Evolutionary conservation across 2,888 invertebrate genomes (phyloP).

Genomic region (Drosophila gaucha): DNA sequence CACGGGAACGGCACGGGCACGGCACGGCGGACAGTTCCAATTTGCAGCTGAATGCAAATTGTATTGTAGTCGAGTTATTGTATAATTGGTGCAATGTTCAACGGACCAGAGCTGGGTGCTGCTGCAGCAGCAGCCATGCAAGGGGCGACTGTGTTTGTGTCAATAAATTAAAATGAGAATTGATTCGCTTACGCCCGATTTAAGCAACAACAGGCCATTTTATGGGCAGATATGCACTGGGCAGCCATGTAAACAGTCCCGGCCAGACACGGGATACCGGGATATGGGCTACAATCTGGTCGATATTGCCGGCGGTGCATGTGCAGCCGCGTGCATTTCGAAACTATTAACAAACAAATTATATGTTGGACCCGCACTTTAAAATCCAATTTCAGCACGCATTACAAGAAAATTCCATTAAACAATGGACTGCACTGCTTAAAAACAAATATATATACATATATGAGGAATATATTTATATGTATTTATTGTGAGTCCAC

Average conservation of each 20-base stretch:
- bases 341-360: conserved; percentile 81
- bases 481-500: neutral
- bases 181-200: conserved; percentile 80
- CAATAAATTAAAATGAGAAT: conserved; percentile 79
- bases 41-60: conserved; percentile 78
- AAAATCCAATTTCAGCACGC: conserved; percentile 77
- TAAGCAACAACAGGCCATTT: conserved; percentile 77
- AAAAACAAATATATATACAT: conserved; percentile 13
- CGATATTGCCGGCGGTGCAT: conserved; percentile 25
- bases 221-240: conserved; percentile 60
- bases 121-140: neutral
- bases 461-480: neutral
- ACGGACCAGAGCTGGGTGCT: conserved; percentile 1
- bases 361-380: conserved; percentile 81
- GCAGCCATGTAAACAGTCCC: conserved; percentile 56
- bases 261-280: conserved; percentile 31
- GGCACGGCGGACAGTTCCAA: conserved; percentile 54
- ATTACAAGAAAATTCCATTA: conserved; percentile 82
- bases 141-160: conserved; percentile 63
- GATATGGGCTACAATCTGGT: conserved; percentile 30
- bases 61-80: conserved; percentile 78
- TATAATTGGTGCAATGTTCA: conserved; percentile 75
- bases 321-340: conserved; percentile 61
- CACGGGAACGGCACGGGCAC: neutral
- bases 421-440: conserved; percentile 56